Evolutionary conservation across 2,888 invertebrate species (phyloP).

Genomic region (Podabrus alpinus): DNA sequence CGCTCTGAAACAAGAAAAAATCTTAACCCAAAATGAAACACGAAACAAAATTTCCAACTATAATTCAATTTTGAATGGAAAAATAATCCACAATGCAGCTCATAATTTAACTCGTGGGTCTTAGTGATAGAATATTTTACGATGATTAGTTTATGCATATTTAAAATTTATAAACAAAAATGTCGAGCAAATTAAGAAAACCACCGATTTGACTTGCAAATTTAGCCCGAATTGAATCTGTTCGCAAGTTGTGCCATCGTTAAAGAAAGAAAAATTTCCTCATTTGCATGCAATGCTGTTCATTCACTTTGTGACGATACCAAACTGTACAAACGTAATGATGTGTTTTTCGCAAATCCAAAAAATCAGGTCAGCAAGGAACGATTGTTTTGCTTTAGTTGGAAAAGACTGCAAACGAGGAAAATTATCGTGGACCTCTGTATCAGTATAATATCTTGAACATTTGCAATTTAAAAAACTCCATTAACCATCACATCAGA

Average conservation of each 20-base stretch:
- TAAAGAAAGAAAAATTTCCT: constrained; percentile 13
- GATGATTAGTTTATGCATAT: background rate
- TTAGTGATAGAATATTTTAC: background rate
- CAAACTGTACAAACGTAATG: background rate
- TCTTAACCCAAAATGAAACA: background rate
- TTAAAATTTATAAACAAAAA: background rate
- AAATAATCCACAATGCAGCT: background rate
- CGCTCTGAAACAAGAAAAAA: constrained; percentile 19
- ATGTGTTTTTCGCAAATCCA: background rate
- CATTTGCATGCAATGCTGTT: constrained; percentile 15
- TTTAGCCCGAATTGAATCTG: constrained; percentile 8
- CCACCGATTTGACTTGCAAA: constrained; percentile 14
- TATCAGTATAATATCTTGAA: background rate
- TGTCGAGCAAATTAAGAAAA: background rate
- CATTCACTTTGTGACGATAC: constrained; percentile 10
- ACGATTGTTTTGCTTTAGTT: background rate
- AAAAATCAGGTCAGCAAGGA: background rate
- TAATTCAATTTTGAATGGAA: background rate
- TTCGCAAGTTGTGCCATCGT: constrained; percentile 9
- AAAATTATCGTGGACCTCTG: background rate
- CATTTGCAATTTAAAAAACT: background rate
- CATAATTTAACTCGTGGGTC: background rate
- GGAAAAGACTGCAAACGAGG: background rate
- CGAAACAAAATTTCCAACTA: background rate
- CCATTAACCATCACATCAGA: background rate